Conservation (phyloP, 2,888 invertebrate genomes). For the Phyllotreta cruciferae region DNA sequence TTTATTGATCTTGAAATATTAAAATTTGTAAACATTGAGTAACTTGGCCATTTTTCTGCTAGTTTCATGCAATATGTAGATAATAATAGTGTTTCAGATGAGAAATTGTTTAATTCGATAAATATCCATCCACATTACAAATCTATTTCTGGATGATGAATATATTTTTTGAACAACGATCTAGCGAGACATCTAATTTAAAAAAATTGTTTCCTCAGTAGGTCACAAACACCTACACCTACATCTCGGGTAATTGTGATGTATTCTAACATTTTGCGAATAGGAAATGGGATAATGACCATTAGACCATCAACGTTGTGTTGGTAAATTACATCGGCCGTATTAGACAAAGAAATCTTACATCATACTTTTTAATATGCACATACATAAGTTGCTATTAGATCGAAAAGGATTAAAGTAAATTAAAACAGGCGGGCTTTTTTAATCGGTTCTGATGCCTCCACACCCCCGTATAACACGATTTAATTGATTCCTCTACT, state of each 20-base stretch:
- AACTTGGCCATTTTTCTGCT: no score
- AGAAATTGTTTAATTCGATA: no score
- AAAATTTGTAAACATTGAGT: conserved; percentile 4
- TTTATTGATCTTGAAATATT: conserved; percentile 14
- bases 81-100: no score
- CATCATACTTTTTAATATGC: conserved; percentile 14
- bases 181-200: conserved; percentile 20
- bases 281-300: conserved; percentile 18
- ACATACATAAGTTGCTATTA: not conserved
- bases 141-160: conserved; percentile 6
- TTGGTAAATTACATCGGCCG: conserved; percentile 6
- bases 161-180: conserved; percentile 10
- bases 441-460: no score
- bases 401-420: no score
- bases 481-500: no score
- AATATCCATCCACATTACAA: no score
- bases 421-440: no score
- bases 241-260: conserved; percentile 15
- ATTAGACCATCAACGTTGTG: conserved; percentile 13
- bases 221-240: conserved; percentile 30
- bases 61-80: no score
- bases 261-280: conserved; percentile 24
- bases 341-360: conserved; percentile 16
- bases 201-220: conserved; percentile 23
- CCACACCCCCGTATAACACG: no score